Base-by-base conservation (phyloP, 2,113 vertebrate species). In the Campylorhamphus procurvoides region DNA sequence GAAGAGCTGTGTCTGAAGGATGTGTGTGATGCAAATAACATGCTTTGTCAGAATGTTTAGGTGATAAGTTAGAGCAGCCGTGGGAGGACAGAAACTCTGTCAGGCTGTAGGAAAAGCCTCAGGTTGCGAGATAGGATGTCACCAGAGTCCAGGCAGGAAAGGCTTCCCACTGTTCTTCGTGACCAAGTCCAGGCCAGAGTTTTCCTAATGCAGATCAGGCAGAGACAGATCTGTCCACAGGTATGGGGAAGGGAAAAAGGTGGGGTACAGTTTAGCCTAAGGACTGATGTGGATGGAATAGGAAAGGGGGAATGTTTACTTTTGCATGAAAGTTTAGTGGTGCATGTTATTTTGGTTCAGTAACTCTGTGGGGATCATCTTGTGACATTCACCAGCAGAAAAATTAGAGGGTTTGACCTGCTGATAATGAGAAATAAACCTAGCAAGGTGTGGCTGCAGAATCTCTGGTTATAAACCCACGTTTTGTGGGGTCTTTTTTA, bases 41-140 rank as follows among this genome's bases (percentile, higher is more conserved):
- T 98, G 97, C 97, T 98, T 93, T 98, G 86, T 98, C 96, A 98
- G 98, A 96, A 97, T 97, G 89, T 98, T 97, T 97, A 98, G 98
- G 98, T 98, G 93, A 64, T 98, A 97, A 98, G 98, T 98, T 98
- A 98, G 98, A 98, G 97, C 97, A 98, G 98, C 98, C 96, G 94
- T 97, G 97, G 98, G 96, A 98, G 98, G 93, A 97, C 95, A 95
- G 67, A 88, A 96, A 87, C 95, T 84, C 93, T 96, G 50, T 97
- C 96, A 98, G 98, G 95, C 97, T 97, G 56, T 98, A 98, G 97
- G 83, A 91, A 97, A 95, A 95, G 79, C 97, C 63, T 96, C 97
- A 98, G 98, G 96, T 98, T 97, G 86, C 96, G 19, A 98, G 97
- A 97, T 98, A 98, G 98, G 81, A 98, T 97, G 97, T 87, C 97